These are phyloP conservation scores for Passer montanus DNA, from an alignment of 2,113 vertebrate species.

Conservation along the genomic window DNA sequence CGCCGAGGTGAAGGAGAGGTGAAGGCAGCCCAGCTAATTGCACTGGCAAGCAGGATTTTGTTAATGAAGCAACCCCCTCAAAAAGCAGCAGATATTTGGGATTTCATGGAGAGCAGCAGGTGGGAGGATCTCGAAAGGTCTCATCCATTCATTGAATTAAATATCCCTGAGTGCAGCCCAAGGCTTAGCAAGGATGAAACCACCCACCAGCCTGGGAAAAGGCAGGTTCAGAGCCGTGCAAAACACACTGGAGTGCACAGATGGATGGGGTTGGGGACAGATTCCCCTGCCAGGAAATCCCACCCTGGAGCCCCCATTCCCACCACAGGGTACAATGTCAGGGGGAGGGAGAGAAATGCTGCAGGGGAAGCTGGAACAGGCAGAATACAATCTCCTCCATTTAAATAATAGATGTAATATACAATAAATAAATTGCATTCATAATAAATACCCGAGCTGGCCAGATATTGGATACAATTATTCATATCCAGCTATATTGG, in stretches of 20 bases:
- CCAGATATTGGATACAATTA: slow-evolving; percentile 23
- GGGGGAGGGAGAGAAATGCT: background rate
- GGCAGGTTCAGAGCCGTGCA: background rate
- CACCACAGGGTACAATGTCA: fast-evolving
- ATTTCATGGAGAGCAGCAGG: background rate
- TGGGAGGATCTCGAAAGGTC: slow-evolving; percentile 60
- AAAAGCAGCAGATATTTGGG: background rate
- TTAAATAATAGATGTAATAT: slow-evolving; percentile 25
- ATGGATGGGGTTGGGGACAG: background rate
- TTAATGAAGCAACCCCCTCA: slow-evolving; percentile 40
- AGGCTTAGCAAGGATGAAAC: background rate
- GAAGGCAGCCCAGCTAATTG: background rate
- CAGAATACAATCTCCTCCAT: background rate
- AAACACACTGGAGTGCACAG: background rate
- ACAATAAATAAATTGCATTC: slow-evolving; percentile 36
- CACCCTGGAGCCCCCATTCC: background rate
- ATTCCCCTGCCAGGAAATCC: background rate
- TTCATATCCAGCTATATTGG: slow-evolving; percentile 26
- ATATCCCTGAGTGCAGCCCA: slow-evolving; percentile 23
- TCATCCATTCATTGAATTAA: slow-evolving; percentile 52
- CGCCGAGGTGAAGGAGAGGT: background rate
- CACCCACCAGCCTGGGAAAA: slow-evolving; percentile 10
- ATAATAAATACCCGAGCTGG: slow-evolving; percentile 16
- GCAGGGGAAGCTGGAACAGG: background rate
- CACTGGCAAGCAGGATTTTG: background rate